Evolutionary conservation across 2,888 invertebrate species (phyloP), one percentile per base, ranked within the genome.

Genomic region (Cantharis lateralis): DNA sequence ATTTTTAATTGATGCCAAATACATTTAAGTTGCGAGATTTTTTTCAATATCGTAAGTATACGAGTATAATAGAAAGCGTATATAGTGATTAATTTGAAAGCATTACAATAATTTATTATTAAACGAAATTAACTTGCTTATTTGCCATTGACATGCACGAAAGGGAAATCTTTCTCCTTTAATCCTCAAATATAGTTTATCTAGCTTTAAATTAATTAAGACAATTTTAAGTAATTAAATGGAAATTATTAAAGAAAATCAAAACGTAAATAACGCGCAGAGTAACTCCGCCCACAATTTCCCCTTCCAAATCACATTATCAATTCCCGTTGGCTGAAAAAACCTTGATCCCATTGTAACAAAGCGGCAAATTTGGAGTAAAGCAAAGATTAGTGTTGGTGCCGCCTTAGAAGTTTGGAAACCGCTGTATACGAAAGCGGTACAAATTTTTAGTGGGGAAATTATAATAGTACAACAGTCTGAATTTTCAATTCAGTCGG

Each of bases 371-470:
- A 66, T 66, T 15, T 9, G 16, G 16, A 20, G 2, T 3, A 11
- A 24, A 15, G 64, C 24, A 66, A 66, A 24, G 64, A 24, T 20
- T 66, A 24, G 10, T 3, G 7, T 10, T n/a, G 24, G 24, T 66
- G 64, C 64, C 64, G 64, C 18, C 64, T 20, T 20, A 20, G 64
- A 20, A 66, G 18, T 66, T 16, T 15, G n/a, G 18, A 20, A n/a
- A 20, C 64, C 64, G 64, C 64, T 66, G 48, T 48, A n/a, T 10
- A 20, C 64, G 64, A 20, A 66, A 13, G 20, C 13, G 16, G 7
- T 66, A n/a, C 64, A 24, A 20, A 18, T 66, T 66, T 66, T 66
- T 20, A 66, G 64, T 66, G 64, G 64, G 64, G 64, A 66, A 66
- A 66, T 66, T 66, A 48, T 48, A 20, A 66, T 66, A 66, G 64